Conservation (phyloP, 2,113 vertebrate species). For the Burhinus oedicnemus region DNA sequence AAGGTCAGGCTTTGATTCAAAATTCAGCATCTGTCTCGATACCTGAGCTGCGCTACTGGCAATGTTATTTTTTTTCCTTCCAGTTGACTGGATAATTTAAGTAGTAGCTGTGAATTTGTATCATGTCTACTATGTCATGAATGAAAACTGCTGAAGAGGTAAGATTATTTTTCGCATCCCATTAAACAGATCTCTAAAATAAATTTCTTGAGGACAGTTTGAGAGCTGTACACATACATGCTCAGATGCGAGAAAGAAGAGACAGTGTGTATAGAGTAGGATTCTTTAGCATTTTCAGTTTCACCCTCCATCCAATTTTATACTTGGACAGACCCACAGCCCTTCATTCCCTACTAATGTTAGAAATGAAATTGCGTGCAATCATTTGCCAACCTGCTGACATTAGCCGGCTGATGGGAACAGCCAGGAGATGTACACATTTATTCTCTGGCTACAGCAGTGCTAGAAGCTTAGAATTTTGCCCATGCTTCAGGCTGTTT, state of each 20-base stretch:
- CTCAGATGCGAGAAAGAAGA: not conserved
- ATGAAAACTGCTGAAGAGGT: not conserved
- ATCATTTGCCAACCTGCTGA: not conserved
- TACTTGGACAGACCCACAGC: not conserved
- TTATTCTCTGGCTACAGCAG: not conserved
- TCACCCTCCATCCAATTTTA: not conserved
- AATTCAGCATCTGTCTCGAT: not conserved
- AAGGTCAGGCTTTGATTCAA: not conserved
- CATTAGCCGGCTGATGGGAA: not conserved
- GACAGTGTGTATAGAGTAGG: too few relatives aligned
- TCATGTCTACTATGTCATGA: not conserved
- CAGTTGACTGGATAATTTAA: not conserved
- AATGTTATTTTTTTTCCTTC: not conserved
- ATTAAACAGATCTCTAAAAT: not conserved
- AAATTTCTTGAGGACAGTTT: not conserved
- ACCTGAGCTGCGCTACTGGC: not conserved
- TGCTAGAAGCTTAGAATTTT: not conserved
- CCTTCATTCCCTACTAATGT: not conserved
- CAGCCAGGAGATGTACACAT: not conserved
- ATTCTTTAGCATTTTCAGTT: not conserved
- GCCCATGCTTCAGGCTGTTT: not conserved
- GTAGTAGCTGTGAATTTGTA: not conserved
- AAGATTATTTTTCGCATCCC: too few relatives aligned
- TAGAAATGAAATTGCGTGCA: not conserved
- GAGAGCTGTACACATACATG: not conserved